Evolutionary conservation across 1,140 invertebrate species (phyloP), one percentile per base, ranked within the genome.

Genomic region (Theocolax elegans): DNA sequence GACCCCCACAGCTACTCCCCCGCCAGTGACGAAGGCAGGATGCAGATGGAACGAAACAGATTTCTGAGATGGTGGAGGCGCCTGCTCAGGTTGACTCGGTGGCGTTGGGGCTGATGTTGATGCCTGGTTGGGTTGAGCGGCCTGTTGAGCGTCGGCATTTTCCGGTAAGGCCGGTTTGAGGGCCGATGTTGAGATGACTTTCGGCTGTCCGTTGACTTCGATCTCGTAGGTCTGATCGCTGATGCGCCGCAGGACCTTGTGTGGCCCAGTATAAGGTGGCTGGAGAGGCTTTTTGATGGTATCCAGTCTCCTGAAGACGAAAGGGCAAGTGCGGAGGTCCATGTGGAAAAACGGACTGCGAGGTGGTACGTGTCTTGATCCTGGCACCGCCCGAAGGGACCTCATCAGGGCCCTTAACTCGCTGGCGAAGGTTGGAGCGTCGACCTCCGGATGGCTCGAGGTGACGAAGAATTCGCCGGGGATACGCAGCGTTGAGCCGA

Each of bases 391-490:
- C n/a, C n/a, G n/a, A n/a, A n/a, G n/a, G n/a, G n/a, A n/a, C n/a
- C 17, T 4, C 40, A 42, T 42, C 12, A 42, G 40, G 13, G 3
- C 2, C 17, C 40, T 4, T 4, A 42, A n/a, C 4, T 42, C 40
- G 3, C 2, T 4, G 4, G 17, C 40, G 4, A 42, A 13, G 4
- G 40, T 12, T 12, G 40, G 13, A 42, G 40, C 40, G 40, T 42
- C 17, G 4, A n/a, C 40, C 12, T 42, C 40, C 13, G 40, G 40
- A 12, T 42, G 13, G 40, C 13, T 42, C 3, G 40, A 3, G 12
- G 3, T 3, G 40, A 49, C 71, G 0, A 51, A 21, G 9, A 77
- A 79, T 12, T 70, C 53, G 10, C 83, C 83, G 59, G 75, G 86
- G 23, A 79, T 8, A n/a, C 64, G 31, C 6, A 67, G 35, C 15